These are phyloP conservation scores for Cercopithecus diana DNA, from an alignment of 2,797 vertebrate species.

Conservation along the genomic window DNA sequence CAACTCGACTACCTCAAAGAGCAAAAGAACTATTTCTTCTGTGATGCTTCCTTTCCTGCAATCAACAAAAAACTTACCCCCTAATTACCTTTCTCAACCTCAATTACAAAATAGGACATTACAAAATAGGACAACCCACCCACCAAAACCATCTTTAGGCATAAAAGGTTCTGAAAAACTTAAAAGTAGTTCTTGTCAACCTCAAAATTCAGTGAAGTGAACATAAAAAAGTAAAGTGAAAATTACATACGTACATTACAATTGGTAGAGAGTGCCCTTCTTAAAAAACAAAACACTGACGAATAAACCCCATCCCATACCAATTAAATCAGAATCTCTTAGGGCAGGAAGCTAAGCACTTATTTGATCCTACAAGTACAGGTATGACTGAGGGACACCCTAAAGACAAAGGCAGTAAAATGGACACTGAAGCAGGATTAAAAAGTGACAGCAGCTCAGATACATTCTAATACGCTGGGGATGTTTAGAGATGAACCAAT, in stretches of 20 bases:
- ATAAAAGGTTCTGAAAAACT: conserved; percentile 1
- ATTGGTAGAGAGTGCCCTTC: not conserved
- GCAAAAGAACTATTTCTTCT: conserved; percentile 11
- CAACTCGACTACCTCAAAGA: conserved; percentile 10
- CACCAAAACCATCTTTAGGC: not conserved
- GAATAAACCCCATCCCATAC: not conserved
- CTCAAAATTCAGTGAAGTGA: not conserved
- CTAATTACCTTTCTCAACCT: not conserved
- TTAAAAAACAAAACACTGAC: not conserved
- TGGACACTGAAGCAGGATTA: not conserved
- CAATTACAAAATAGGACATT: conserved; percentile 24
- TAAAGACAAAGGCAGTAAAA: not conserved
- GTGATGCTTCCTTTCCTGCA: not conserved
- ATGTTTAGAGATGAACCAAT: not conserved
- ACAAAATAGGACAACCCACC: conserved; percentile 20
- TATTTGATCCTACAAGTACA: not conserved
- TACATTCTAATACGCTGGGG: not conserved
- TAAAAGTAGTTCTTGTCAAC: not conserved
- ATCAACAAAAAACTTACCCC: not conserved
- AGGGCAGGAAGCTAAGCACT: not conserved
- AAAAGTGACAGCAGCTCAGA: not conserved
- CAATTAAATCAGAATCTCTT: not conserved
- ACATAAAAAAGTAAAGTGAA: not conserved
- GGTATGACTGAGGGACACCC: not conserved
- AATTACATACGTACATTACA: not conserved